Conservation (phyloP, 64 coral and sea anemone genomes). For the Montipora efflorescens region DNA sequence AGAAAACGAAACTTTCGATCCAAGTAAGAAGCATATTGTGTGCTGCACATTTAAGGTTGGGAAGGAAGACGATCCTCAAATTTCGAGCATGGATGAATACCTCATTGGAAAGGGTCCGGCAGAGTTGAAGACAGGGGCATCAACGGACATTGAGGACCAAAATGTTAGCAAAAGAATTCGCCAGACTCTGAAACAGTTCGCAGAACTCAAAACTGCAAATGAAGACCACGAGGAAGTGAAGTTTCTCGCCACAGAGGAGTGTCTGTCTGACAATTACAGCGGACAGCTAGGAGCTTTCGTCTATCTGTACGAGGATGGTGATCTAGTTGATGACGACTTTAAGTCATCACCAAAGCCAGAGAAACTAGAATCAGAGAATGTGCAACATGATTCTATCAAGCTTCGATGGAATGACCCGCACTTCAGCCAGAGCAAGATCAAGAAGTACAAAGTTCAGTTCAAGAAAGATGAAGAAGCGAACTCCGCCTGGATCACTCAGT, state of each 20-base stretch:
- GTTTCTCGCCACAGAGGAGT: constrained; percentile 56
- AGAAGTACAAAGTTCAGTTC: constrained; percentile 42
- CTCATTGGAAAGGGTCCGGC: not conserved
- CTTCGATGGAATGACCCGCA: constrained; percentile 26
- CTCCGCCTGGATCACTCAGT: constrained; percentile 5
- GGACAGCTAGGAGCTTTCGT: constrained; percentile 32
- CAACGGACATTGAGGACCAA: not conserved
- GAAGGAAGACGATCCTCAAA: constrained; percentile 14
- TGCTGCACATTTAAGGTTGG: constrained; percentile 54
- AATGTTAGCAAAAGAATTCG: constrained; percentile 3
- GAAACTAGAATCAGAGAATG: not conserved
- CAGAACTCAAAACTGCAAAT: constrained; percentile 23
- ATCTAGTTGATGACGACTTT: constrained; percentile 31
- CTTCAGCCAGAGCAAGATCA: not conserved
- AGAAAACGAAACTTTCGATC: constrained; percentile 39
- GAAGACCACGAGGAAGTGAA: constrained; percentile 19
- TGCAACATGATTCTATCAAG: not conserved
- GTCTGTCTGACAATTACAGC: not conserved
- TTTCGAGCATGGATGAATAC: constrained; percentile 28
- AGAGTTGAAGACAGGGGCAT: constrained; percentile 15
- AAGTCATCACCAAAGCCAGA: not conserved
- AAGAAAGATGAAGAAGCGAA: constrained; percentile 4
- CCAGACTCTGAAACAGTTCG: constrained; percentile 34
- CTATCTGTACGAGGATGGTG: constrained; percentile 27
- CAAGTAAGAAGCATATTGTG: constrained; percentile 18